Evolutionary conservation across 2,113 vertebrate genomes (phyloP).

Genomic region (Sorex araneus): DNA sequence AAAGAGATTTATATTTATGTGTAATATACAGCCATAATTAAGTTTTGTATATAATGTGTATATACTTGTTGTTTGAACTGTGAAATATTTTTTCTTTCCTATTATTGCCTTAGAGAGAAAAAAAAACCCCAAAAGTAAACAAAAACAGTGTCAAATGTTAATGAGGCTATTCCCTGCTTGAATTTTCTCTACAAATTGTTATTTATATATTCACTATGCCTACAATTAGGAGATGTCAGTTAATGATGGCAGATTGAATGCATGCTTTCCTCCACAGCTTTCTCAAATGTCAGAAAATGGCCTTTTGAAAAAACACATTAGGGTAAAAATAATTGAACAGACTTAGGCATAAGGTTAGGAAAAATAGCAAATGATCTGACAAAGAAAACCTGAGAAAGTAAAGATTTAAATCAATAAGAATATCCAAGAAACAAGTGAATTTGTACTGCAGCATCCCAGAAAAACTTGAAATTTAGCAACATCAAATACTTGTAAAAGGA

Average conservation of each 20-base stretch:
- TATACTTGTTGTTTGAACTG: constrained; percentile 3
- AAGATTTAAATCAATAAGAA: constrained; percentile 11
- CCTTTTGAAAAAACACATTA: background rate
- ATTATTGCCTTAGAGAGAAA: background rate
- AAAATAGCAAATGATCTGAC: constrained; percentile 28
- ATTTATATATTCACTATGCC: background rate
- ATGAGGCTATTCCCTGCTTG: background rate
- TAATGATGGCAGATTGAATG: constrained; percentile 6
- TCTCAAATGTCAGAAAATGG: constrained; percentile 21
- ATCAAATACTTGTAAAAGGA: constrained; percentile 29
- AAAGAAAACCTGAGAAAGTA: background rate
- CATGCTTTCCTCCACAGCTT: constrained; percentile 55
- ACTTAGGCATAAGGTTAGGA: constrained; percentile 44
- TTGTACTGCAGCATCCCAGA: background rate
- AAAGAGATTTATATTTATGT: constrained; percentile 39
- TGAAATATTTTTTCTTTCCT: background rate
- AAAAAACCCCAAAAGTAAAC: too few relatives aligned
- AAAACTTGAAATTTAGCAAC: constrained; percentile 17
- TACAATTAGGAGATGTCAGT: background rate
- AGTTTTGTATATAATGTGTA: background rate
- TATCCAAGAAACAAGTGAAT: constrained; percentile 15
- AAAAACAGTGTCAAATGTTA: background rate
- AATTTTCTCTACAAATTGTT: constrained; percentile 55
- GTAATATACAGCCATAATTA: background rate
- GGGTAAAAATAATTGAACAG: background rate